A percentile compares a stretch with the other conserved stretches of the same genome.
phyloP scores from a whole-genome alignment of 2,797 vertebrate genomes.

The Xenentodon cancila region DNA sequence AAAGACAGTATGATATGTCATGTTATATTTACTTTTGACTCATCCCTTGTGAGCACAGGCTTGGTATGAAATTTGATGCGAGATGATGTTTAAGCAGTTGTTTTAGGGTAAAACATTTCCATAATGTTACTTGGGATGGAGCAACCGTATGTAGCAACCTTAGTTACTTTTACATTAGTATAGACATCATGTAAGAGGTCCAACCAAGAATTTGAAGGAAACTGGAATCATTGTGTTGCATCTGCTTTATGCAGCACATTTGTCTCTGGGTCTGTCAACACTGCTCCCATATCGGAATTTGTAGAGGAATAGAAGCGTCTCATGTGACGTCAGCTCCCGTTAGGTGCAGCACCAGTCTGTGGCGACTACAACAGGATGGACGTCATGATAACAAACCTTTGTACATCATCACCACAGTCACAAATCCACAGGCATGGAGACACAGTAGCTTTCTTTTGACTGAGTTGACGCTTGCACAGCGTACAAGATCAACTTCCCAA shows the following conservation, averaged over 20 bases:
- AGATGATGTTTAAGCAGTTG: no score
- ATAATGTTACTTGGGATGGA: no score
- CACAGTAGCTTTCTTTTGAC: slow-evolving; percentile 49
- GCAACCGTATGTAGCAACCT: no score
- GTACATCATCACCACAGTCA: slow-evolving; percentile 70
- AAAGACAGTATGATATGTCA: no score
- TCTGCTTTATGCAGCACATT: not conserved
- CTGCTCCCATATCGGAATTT: slow-evolving; percentile 22
- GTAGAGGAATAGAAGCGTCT: slow-evolving; percentile 42
- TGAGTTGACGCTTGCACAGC: slow-evolving; percentile 54
- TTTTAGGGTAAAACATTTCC: no score
- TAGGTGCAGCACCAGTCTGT: slow-evolving; percentile 69
- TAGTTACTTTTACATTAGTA: no score
- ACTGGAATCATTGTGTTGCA: no score
- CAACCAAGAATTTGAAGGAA: no score
- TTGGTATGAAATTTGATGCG: no score
- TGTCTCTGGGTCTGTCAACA: slow-evolving; percentile 3
- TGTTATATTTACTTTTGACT: no score
- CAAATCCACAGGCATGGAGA: slow-evolving; percentile 43
- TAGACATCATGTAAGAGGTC: no score
- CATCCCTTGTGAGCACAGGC: no score
- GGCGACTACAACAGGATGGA: slow-evolving; percentile 75
- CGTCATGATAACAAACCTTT: slow-evolving; percentile 68
- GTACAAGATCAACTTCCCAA: slow-evolving; percentile 63
- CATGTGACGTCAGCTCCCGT: slow-evolving; percentile 71